Evolutionary conservation across 2,797 vertebrate genomes (phyloP), one percentile per base, ranked within the genome.

Genomic region (Cephalopachus bancanus): DNA sequence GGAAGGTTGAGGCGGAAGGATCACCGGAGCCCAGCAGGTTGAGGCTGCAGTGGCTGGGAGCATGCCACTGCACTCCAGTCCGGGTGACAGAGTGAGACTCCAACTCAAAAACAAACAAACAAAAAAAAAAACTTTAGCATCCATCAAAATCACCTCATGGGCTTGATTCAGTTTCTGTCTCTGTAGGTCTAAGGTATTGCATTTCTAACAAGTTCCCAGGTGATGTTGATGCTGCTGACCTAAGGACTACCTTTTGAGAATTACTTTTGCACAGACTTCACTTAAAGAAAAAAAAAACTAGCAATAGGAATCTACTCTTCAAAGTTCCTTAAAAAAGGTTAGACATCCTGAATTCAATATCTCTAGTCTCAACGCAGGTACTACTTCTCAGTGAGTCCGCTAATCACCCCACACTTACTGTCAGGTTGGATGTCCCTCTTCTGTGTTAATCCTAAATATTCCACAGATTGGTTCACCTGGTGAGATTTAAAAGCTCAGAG

Each of bases 401-500:
- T 51, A 72, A 69, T 14, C 16, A 30, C 57, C 83, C 49, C 24
- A 11, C 14, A 12, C n/a, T 28, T 12, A 64, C 8, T 15, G 22
- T 71, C 87, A 85, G 30, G 16, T 67, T 26, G 30, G 15, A 3
- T 72, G 26, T 37, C 53, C 8, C 14, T 51, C 44, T 20, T 44
- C 62, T 14, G 67, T 37, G 53, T 5, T 60, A 59, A 69, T 75
- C 6, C n/a, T 16, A 89, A 78, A 59, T 1, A 30, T 1, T 59
- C 49, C 33, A 24, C 12, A 76, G 11, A 62, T 26, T 69, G 55
- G 67, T 60, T 91, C 11, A 83, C 49, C 65, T 79, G 16, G 17
- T 33, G 28, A 91, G 83, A 71, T 30, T 10, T 87, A 19, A 91
- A 93, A 91, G 72, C 57, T 88, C 72, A 74, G n/a, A 33, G 44